Percentiles rank a stretch among this genome's conserved stretches.
These are phyloP conservation scores for Tragelaphus scriptus DNA, from an alignment of 2,113 vertebrate genomes.

Conservation along the genomic window DNA sequence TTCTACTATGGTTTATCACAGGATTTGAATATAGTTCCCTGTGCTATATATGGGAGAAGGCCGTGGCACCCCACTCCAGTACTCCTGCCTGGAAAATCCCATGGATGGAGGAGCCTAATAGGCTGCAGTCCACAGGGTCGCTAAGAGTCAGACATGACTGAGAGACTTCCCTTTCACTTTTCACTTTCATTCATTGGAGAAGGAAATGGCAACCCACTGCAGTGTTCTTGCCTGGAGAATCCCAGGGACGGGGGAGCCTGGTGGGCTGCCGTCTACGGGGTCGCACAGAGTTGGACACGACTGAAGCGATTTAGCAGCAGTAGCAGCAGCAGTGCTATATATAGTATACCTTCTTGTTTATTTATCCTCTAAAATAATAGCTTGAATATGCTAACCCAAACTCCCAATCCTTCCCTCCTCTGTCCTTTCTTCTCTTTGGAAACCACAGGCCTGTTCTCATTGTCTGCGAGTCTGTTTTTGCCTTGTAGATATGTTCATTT, in stretches of 20 bases:
- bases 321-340: background rate
- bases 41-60: background rate
- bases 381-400: background rate
- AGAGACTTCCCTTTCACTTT: no score
- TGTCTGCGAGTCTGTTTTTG: background rate
- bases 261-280: no score
- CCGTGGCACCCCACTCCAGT: no score
- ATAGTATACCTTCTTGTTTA: background rate
- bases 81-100: no score
- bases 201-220: no score
- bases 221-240: no score
- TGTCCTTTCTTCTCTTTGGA: background rate
- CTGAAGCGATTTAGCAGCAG: no score
- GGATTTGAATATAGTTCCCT: background rate
- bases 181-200: no score
- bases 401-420: background rate
- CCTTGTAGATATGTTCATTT: background rate
- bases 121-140: no score
- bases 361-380: background rate
- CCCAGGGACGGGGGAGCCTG: no score
- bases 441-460: background rate
- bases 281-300: no score
- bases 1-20: background rate
- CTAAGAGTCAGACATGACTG: no score
- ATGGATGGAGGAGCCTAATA: rapidly evolving